Evolutionary conservation across 2,113 vertebrate species (phyloP), one percentile per base, ranked within the genome.

Genomic region (Struthio camelus): DNA sequence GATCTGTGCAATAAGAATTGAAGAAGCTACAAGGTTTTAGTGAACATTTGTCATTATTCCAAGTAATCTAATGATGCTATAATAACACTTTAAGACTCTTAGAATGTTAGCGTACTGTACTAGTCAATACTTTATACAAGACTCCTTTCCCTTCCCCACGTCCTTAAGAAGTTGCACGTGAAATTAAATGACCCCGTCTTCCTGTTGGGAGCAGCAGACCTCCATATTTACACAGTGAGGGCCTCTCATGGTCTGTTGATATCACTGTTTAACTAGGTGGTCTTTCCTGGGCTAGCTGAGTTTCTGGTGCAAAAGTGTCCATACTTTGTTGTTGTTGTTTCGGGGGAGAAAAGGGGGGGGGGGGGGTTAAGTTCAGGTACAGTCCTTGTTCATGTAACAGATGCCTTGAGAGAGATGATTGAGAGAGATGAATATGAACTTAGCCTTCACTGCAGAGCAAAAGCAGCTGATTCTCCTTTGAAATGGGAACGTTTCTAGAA

Each of bases 401-500:
- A 76, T 89, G 76, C 38, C 85, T 94, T 89, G 87, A 88, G 88
- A n/a, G 61, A 70, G 85, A 59, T n/a, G 50, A 16, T 25, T 79
- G 53, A 80, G 75, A 94, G 64, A 64, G 42, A 96, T 48, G 93
- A 92, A 91, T 78, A 51, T 40, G 73, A 82, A 95, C 89, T 94
- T 88, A 84, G 58, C 70, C 30, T 87, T 94, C 77, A 80, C 75
- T 67, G 19, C 79, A 67, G 89, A 89, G 90, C 89, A 89, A 87
- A 93, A 90, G 95, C 56, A 83, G 30, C 61, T 76, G 87, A 91
- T 91, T 90, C 54, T 64, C 40, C 58, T 88, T 95, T 93, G 85
- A 95, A 93, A 87, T 36, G 34, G 72, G 94, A 95, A 72, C 70
- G 11, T 89, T 96, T 94, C 65, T 91, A 54, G 90, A 93, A 54